Percentiles rank a stretch among this genome's conserved stretches.
Evolutionary conservation across 2,113 vertebrate species (phyloP).

Genomic region (Ammodytes dubius): DNA sequence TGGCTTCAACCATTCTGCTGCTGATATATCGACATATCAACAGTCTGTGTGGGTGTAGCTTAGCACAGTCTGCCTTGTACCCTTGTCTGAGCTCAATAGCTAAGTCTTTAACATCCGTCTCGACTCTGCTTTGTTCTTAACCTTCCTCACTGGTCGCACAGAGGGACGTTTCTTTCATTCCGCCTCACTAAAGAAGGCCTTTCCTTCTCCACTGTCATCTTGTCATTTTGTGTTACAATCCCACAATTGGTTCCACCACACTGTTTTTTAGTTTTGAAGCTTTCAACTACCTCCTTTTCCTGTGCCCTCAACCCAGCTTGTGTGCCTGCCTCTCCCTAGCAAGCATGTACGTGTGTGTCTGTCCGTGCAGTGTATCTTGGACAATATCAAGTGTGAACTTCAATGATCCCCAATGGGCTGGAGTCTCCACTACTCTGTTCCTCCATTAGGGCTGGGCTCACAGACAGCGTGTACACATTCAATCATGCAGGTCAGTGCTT

Average conservation of each 20-base stretch:
- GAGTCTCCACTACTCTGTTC: constrained; percentile 58
- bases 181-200: constrained; percentile 14
- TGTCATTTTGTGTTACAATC: constrained; percentile 52
- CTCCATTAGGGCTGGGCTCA: constrained; percentile 66
- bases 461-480: constrained; percentile 52
- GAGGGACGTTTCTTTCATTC: constrained; percentile 24
- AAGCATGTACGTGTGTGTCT: constrained; percentile 14
- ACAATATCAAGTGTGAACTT: constrained; percentile 61
- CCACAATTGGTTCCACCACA: constrained; percentile 27
- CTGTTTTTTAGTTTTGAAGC: constrained; percentile 32
- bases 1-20: constrained; percentile 4
- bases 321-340: background rate
- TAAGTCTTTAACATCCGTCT: constrained; percentile 36
- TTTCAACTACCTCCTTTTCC: constrained; percentile 13
- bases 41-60: constrained; percentile 40
- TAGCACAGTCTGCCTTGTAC: constrained; percentile 29
- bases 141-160: constrained; percentile 10
- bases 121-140: constrained; percentile 38
- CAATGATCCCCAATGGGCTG: constrained; percentile 52
- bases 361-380: constrained; percentile 38
- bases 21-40: constrained; percentile 38
- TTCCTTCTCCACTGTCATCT: constrained; percentile 39
- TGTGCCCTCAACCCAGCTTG: constrained; percentile 12
- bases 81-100: constrained; percentile 31
- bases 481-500: constrained; percentile 67